Percentiles rank a stretch among this genome's conserved stretches.
Conservation (phyloP, 2,797 vertebrate species). For the Furcifer pardalis region DNA sequence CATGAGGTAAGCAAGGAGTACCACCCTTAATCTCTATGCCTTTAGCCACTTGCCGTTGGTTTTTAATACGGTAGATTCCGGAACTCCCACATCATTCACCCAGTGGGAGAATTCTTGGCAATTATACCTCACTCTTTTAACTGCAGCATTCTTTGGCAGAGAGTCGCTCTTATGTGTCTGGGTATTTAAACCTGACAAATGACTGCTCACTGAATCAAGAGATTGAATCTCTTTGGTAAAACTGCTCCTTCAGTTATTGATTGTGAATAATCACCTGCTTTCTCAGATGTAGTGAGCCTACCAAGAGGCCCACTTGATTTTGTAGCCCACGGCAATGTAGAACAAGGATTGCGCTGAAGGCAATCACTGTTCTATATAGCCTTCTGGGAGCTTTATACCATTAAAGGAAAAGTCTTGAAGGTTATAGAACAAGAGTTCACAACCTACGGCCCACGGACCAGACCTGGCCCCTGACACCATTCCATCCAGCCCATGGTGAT, state of each 20-base stretch:
- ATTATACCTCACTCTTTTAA: not conserved
- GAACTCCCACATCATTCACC: too few relatives aligned
- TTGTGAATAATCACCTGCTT: not conserved
- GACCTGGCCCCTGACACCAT: too few relatives aligned
- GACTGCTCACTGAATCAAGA: not conserved
- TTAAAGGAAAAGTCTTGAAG: not conserved
- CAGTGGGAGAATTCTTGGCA: not conserved
- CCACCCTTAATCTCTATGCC: too few relatives aligned
- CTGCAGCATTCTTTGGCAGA: not conserved
- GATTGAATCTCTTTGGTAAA: not conserved
- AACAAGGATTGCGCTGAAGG: too few relatives aligned
- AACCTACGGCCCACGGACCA: too few relatives aligned
- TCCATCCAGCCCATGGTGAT: too few relatives aligned
- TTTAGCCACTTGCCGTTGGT: too few relatives aligned
- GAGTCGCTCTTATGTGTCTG: not conserved
- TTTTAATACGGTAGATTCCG: too few relatives aligned
- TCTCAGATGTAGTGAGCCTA: not conserved
- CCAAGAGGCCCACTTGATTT: not conserved
- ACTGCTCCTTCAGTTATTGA: slow-evolving; percentile 4
- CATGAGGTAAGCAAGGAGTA: too few relatives aligned
- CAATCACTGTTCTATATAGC: not conserved
- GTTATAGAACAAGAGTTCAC: not conserved
- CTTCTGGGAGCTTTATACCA: not conserved
- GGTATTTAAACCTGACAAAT: not conserved
- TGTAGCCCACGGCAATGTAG: not conserved